Evolutionary conservation across 2,888 invertebrate genomes (phyloP), one percentile per base, ranked within the genome.

Genomic region (Metopia argyrocephala): DNA sequence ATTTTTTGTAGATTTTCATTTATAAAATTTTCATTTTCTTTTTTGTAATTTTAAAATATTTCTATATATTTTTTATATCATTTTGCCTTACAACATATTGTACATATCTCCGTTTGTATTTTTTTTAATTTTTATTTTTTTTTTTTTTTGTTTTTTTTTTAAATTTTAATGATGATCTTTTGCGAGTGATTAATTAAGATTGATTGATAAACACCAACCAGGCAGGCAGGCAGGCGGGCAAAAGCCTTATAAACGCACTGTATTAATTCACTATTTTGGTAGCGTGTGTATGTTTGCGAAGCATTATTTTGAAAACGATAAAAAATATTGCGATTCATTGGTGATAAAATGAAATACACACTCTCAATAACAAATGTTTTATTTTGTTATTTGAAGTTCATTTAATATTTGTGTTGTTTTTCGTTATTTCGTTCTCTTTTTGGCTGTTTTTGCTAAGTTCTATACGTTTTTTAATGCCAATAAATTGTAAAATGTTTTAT

Each of bases 151-250:
- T 84, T 83, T 84, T 83, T 64, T 12, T 23, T 69, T 81, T 85
- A 79, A 83, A 86, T 85, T 71, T 68, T 71, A 73, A 45, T 61
- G 59, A 64, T 84, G 88, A 87, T 88, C 88, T 88, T 86, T 84
- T 64, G 86, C 85, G 81, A 87, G 85, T 89, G 89, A 89, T 89
- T 89, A 89, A 89, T 89, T 89, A 89, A 89, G 89, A 89, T 89
- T 88, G 89, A 89, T 89, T 89, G 89, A 89, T 89, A 89, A 85
- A 80, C 52, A 12, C 50, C 57, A 61, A 20, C 65, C 25, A 38
- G 5, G 28, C 54, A 56, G 56, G 54, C 68, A 65, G 28, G 21
- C n/a, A 52, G 45, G 45, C 54, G 46, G 57, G 46, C 48, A 45
- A 15, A 50, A 50, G 59, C 50, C 50, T 45, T 54, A 46, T 45